These are phyloP conservation scores for Pseudococcus viburni DNA, from an alignment of 2,888 invertebrate genomes.

Conservation along the genomic window DNA sequence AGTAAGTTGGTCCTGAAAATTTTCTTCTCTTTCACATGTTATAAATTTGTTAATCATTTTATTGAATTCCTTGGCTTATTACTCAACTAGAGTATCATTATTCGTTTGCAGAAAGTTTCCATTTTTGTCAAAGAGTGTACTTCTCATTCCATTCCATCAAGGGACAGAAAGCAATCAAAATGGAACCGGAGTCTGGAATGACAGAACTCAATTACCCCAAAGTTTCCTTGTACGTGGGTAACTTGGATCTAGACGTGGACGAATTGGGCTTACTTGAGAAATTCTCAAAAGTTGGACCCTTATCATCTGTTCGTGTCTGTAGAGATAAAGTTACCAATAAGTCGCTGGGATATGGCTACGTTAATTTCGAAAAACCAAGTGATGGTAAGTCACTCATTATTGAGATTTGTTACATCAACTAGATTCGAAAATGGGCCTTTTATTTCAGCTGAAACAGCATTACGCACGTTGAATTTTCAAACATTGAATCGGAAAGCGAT, in stretches of 20 bases:
- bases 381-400: slow-evolving; percentile 84
- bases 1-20: too few species aligned
- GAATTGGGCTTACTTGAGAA: slow-evolving; percentile 99
- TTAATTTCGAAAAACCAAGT: slow-evolving; percentile 99
- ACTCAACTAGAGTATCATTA: too few species aligned
- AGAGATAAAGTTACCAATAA: slow-evolving; percentile 94
- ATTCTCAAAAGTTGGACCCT: slow-evolving; percentile 98
- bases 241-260: slow-evolving; percentile 96
- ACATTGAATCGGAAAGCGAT: slow-evolving; percentile 96
- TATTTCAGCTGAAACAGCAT: slow-evolving; percentile 91
- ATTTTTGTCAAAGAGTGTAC: too few species aligned
- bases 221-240: slow-evolving; percentile 98
- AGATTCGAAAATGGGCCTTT: neutral
- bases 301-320: slow-evolving; percentile 98
- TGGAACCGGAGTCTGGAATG: neutral
- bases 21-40: too few species aligned
- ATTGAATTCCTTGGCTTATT: too few species aligned
- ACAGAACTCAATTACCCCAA: neutral
- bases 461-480: slow-evolving; percentile 99
- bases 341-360: slow-evolving; percentile 99
- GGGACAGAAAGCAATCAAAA: neutral
- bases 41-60: too few species aligned
- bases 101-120: too few species aligned
- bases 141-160: neutral
- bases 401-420: slow-evolving; percentile 68